Evolutionary conservation across 2,888 invertebrate species (phyloP), one percentile per base, ranked within the genome.

Genomic region (Sinohyriopsis cumingii): DNA sequence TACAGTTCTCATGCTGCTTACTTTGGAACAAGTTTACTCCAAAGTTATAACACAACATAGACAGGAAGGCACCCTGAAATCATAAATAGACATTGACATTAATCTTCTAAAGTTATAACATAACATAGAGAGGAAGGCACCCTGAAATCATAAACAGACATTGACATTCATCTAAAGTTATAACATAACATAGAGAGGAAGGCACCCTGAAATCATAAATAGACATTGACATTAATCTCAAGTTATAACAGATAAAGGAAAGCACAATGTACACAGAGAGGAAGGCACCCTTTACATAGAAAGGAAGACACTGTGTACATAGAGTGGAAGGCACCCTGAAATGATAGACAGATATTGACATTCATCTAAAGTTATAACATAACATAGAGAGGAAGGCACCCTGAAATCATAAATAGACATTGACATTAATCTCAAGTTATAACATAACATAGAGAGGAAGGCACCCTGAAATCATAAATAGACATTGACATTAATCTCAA

Each of bases 311-410:
- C n/a, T n/a, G n/a, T n/a, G n/a, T n/a, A 72, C 86, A 85, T 85
- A 54, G 84, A 80, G 20, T 88, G 72, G 65, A 81, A 84, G 7
- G 73, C 69, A 59, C 80, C 80, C 86, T 86, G 65, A 28, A 69
- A 56, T 22, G 55, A 28, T 63, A 70, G 60, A 18, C 18, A 45
- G n/a, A 33, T 9, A 63, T 54, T 9, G n/a, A 64, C 4, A 53
- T 19, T n/a, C n/a, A n/a, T n/a, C 89, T 88, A 78, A 86, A 84
- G 76, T 89, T 89, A 73, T 88, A 88, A 69, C 87, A 85, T 72
- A 89, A 72, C 86, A 85, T 85, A 54, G 84, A 80, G 20, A 88
- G 72, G 65, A 81, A 84, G 7, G 73, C 69, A 59, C 80, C 80
- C 86, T 86, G 65, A 28, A 69, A 56, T 22, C 53, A 28, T 63